phyloP scores from a whole-genome alignment of 2,113 vertebrate species.

The Diglossa brunneiventris region DNA sequence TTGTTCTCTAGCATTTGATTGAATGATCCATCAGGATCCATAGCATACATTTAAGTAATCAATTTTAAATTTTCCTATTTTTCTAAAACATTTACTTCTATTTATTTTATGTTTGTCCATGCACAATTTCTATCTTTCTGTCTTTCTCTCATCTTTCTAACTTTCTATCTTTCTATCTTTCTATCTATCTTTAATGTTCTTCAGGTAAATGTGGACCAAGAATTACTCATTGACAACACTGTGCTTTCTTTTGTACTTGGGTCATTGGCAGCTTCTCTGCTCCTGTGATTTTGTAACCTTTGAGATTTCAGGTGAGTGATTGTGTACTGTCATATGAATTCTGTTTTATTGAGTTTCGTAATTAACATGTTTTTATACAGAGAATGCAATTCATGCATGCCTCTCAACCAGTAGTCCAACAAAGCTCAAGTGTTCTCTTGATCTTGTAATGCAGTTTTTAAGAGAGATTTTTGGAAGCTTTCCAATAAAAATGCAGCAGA shows the following conservation, averaged over 20 bases:
- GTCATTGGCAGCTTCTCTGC: not conserved
- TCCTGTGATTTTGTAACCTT: not conserved
- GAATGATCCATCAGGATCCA: not conserved
- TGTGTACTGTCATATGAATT: not conserved
- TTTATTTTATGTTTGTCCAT: not conserved
- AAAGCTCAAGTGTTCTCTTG: conserved; percentile 47
- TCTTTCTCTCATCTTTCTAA: not conserved
- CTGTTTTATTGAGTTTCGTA: not conserved
- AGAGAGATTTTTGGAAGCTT: conserved; percentile 32
- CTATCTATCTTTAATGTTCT: not conserved
- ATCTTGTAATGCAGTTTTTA: conserved; percentile 42
- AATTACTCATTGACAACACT: not conserved
- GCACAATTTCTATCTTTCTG: not conserved
- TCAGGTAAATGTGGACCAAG: not conserved
- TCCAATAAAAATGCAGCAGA: conserved; percentile 61
- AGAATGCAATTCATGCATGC: not conserved
- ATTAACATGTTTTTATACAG: not conserved
- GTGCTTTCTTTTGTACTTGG: not conserved
- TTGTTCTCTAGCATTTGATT: not conserved
- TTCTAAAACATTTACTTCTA: not conserved
- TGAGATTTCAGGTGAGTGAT: not conserved
- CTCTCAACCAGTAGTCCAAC: not conserved
- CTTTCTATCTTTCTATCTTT: not conserved
- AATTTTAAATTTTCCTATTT: not conserved
- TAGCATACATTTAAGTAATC: not conserved